Evolutionary conservation across 2,113 vertebrate species (phyloP).

Genomic region (Sebastes fasciatus): DNA sequence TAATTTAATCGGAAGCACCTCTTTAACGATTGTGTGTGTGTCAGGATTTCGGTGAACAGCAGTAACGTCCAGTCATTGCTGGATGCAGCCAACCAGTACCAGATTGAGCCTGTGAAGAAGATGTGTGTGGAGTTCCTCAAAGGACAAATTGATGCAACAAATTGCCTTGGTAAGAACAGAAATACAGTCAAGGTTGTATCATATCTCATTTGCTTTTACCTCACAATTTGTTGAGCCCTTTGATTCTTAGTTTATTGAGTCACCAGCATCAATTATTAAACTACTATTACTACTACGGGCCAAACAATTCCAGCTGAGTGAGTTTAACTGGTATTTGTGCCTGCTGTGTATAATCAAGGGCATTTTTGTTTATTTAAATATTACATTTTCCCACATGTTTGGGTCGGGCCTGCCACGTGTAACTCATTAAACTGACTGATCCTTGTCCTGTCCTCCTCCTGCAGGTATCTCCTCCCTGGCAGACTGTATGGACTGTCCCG

Average conservation of each 20-base stretch:
- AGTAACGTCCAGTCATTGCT: conserved; percentile 97
- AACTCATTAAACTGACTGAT: background rate
- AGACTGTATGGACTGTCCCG: conserved; percentile 80
- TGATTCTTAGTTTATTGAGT: background rate
- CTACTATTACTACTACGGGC: background rate
- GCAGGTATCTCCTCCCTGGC: conserved; percentile 71
- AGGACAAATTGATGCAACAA: conserved; percentile 97
- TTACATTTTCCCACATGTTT: background rate
- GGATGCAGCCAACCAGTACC: conserved; percentile 98
- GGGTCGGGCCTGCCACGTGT: too few relatives aligned
- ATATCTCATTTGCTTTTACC: background rate
- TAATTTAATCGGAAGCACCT: background rate
- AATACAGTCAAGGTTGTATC: background rate
- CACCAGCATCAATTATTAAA: background rate
- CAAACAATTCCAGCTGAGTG: background rate
- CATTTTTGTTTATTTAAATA: background rate
- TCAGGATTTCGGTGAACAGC: conserved; percentile 97
- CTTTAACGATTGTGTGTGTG: conserved; percentile 41
- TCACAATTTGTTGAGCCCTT: background rate
- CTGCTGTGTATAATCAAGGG: background rate
- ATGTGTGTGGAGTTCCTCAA: conserved; percentile 99
- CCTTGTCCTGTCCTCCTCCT: conserved; percentile 3
- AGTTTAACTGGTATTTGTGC: background rate
- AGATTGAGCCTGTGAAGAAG: conserved; percentile 98
- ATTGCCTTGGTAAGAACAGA: conserved; percentile 91